phyloP scores from a whole-genome alignment of 2,113 vertebrate species.

The Calypte anna region DNA sequence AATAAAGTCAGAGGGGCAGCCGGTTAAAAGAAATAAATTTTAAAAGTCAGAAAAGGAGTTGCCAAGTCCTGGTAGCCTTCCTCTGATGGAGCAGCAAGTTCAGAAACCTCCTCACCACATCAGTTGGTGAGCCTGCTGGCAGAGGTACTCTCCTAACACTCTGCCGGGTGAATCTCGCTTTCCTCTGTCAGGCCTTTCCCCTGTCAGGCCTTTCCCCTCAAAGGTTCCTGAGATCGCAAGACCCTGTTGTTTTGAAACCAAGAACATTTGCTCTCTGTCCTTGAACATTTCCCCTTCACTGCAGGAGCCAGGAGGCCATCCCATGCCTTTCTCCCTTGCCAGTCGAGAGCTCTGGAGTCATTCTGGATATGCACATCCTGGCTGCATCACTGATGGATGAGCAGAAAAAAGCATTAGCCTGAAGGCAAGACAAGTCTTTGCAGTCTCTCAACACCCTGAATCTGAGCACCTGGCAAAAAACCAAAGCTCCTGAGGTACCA shows the following conservation, averaged over 20 bases:
- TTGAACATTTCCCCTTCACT: neutral
- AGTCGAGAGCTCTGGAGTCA: neutral
- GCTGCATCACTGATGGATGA: accelerated
- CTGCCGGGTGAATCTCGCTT: too few relatives aligned
- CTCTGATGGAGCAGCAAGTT: neutral
- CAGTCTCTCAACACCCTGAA: neutral
- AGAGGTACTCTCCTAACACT: neutral
- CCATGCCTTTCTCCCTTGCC: accelerated
- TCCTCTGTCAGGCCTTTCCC: neutral
- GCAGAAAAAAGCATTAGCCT: neutral
- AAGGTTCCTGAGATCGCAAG: neutral
- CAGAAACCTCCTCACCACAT: neutral
- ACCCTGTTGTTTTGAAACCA: too few relatives aligned
- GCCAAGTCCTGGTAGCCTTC: accelerated
- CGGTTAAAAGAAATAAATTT: neutral
- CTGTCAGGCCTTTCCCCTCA: neutral
- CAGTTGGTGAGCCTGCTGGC: too few relatives aligned
- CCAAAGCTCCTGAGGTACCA: neutral
- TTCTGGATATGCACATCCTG: accelerated
- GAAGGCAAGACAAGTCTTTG: neutral
- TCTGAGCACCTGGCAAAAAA: neutral
- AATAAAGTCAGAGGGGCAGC: neutral
- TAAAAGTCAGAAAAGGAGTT: neutral
- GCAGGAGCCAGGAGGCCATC: neutral
- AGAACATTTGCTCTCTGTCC: accelerated